Percentiles rank a stretch among this genome's conserved stretches.
These are phyloP conservation scores for Micrastur ruficollis DNA, from an alignment of 2,797 vertebrate species.

Conservation along the genomic window DNA sequence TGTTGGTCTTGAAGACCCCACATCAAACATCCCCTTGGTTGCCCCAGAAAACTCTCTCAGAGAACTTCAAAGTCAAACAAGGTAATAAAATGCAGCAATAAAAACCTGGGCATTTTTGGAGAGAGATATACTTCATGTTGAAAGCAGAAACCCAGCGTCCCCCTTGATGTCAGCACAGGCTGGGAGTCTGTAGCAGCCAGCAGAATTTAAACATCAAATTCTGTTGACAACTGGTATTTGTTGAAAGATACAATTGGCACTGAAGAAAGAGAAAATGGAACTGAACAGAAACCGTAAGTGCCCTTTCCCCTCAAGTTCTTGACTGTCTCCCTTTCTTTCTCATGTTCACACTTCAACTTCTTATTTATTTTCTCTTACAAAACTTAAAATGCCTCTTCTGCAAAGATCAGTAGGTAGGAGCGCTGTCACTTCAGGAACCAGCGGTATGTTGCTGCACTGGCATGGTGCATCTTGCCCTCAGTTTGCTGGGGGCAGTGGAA, in stretches of 20 bases:
- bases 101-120: neutral
- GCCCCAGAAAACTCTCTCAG: neutral
- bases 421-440: neutral
- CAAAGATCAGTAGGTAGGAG: neutral
- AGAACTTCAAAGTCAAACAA: neutral
- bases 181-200: neutral
- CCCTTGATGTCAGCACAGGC: fast-evolving
- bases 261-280: neutral
- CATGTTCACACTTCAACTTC: neutral
- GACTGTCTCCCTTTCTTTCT: neutral
- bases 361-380: neutral
- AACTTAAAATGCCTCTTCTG: neutral
- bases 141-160: neutral
- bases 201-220: neutral
- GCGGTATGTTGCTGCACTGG: neutral
- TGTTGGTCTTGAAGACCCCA: neutral
- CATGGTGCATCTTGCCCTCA: neutral
- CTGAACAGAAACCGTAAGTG: neutral
- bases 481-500: neutral
- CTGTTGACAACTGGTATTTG: neutral
- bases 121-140: neutral
- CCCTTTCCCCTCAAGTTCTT: neutral
- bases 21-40: neutral
- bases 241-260: neutral
- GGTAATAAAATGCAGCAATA: neutral